phyloP scores from a whole-genome alignment of 1,140 invertebrate species.

The Anoplolepis gracilipes region DNA sequence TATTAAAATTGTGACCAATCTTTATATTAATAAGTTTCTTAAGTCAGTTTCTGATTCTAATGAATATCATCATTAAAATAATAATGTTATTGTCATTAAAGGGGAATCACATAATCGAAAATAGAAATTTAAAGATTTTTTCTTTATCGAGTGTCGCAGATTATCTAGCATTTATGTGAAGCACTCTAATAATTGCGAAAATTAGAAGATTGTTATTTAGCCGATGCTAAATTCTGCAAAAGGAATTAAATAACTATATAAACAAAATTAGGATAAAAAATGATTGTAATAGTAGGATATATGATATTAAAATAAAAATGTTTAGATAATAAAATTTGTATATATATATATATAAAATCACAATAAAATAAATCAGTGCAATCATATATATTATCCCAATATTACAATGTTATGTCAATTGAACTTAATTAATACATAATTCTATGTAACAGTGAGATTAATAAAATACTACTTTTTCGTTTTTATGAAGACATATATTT shows the following conservation, averaged over 20 bases:
- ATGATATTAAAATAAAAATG: not conserved
- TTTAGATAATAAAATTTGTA: slow-evolving; percentile 38
- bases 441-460: slow-evolving; percentile 50
- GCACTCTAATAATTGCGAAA: not conserved
- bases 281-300: slow-evolving; percentile 26
- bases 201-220: not conserved
- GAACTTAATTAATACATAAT: slow-evolving; percentile 46
- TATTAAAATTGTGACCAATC: not conserved
- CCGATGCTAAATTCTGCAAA: slow-evolving; percentile 1
- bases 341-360: slow-evolving; percentile 32
- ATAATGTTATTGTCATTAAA: not conserved
- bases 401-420: slow-evolving; percentile 10
- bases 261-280: not conserved
- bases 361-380: slow-evolving; percentile 45
- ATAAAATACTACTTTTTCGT: slow-evolving; percentile 55
- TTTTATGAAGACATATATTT: slow-evolving; percentile 63
- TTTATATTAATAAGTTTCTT: not conserved
- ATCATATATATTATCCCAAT: not conserved
- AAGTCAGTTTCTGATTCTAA: not conserved
- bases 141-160: not conserved
- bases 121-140: not conserved
- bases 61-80: not conserved
- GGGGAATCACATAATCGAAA: not conserved
- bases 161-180: not conserved
- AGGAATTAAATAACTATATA: not conserved